Evolutionary conservation across 2,888 invertebrate species (phyloP).

Genomic region (Steinernema carpocapsae): DNA sequence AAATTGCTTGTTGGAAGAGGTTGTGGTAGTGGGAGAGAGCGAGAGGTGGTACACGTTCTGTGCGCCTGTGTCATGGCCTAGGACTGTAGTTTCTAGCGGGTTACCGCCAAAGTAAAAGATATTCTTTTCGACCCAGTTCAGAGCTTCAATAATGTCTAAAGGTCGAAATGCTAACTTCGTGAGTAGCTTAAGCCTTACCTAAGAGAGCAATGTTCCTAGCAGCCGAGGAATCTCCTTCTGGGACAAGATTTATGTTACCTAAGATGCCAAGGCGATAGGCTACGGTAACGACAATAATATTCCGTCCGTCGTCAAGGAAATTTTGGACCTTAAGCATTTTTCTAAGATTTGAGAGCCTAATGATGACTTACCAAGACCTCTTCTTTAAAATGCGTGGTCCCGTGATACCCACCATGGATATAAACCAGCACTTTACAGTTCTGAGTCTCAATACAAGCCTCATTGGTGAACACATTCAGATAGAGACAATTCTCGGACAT

Average conservation of each 20-base stretch:
- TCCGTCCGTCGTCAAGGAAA: background rate
- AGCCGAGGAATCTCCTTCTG: background rate
- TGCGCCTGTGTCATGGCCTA: slow-evolving; percentile 12
- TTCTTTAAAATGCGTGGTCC: background rate
- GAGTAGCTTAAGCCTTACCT: background rate
- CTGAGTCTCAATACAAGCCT: background rate
- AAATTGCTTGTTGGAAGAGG: background rate
- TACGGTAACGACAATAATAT: slow-evolving; percentile 9
- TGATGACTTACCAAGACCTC: slow-evolving; percentile 10
- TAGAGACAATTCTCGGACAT: slow-evolving; percentile 11
- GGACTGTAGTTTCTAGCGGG: background rate
- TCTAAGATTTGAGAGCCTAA: no score
- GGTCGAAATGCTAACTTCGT: no score
- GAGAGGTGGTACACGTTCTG: background rate
- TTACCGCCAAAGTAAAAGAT: slow-evolving; percentile 18
- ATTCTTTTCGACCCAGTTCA: background rate
- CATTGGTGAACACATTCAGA: slow-evolving; percentile 10
- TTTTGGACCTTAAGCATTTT: background rate
- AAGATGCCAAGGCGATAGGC: background rate
- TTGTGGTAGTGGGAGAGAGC: slow-evolving; percentile 7
- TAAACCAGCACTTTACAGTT: slow-evolving; percentile 3
- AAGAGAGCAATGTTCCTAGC: slow-evolving; percentile 2
- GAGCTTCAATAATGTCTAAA: background rate
- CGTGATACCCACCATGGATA: slow-evolving; percentile 7
- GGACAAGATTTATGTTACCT: slow-evolving; percentile 14